Evolutionary conservation across 2,888 invertebrate species (phyloP), one percentile per base, ranked within the genome.

Genomic region (Formica aserva): DNA sequence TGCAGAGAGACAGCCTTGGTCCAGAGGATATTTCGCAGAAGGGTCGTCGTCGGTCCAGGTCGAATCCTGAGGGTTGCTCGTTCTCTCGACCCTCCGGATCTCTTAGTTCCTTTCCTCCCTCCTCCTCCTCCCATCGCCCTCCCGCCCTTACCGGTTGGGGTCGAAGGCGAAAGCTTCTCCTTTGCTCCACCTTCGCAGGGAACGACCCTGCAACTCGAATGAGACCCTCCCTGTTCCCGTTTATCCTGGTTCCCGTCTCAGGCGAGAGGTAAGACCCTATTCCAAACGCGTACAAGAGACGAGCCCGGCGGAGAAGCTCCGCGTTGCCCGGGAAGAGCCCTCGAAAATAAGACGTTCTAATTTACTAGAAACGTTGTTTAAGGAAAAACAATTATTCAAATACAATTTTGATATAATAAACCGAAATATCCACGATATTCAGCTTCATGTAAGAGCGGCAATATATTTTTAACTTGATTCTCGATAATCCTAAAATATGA

Each of bases 1-100:
- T 83, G 89, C 90, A 91, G n/a, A n/a, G n/a, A n/a, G 90, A 89
- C 91, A 91, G 90, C 88, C 90, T 90, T 88, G 90, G 92, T 90
- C 89, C 90, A 90, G 91, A 89, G 91, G 91, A 93, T 92, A 92
- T 92, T 92, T 93, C 89, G 91, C 90, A 87, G 90, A 90, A 90
- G 91, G 91, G 91, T 78, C 77, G 69, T 78, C 77, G 77, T 90
- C 89, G 90, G 91, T 89, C 89, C 88, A 91, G 91, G 92, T 90
- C 90, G 90, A 91, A 92, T 93, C 90, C 91, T 89, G 87, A 91
- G 92, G 92, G 92, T 90, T 90, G 89, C 87, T 88, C 89, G 88
- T 89, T 88, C 88, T 89, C 89, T 88, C 91, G 87, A 90, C 87
- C 87, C 83, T 84, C 74, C 60, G 84, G 87, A 87, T 85, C 86